Percentiles rank a stretch among this genome's conserved stretches.
Conservation (phyloP, 1,140 invertebrate species). For the Leptinotarsa defecta region DNA sequence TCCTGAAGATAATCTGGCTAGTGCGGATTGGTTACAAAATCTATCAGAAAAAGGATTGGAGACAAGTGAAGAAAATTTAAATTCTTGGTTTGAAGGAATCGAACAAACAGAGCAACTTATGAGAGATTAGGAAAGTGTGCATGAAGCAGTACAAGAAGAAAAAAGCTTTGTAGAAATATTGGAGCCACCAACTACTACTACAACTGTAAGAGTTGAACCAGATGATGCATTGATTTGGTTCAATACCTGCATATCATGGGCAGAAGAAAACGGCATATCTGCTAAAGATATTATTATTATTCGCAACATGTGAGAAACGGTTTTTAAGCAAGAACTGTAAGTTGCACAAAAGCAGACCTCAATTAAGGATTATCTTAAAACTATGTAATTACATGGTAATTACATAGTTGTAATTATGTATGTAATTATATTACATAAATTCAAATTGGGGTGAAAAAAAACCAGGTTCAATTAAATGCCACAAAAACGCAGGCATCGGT, state of each 20-base stretch:
- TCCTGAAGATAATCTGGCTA: too few species aligned
- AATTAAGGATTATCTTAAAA: not conserved
- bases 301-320: constrained; percentile 47
- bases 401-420: too few species aligned
- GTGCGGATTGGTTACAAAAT: too few species aligned
- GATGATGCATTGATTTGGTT: constrained; percentile 41
- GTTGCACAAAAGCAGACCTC: not conserved
- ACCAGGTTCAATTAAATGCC: too few species aligned
- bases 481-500: too few species aligned
- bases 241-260: constrained; percentile 49
- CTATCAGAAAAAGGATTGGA: constrained; percentile 5
- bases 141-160: constrained; percentile 22
- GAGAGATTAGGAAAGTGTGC: not conserved
- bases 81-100: constrained; percentile 41
- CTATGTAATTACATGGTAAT: not conserved
- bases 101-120: constrained; percentile 44
- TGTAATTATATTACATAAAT: too few species aligned
- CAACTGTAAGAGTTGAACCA: constrained; percentile 49
- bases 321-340: constrained; percentile 1
- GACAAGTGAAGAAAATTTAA: constrained; percentile 38
- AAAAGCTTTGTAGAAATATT: constrained; percentile 47
- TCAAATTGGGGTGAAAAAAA: too few species aligned
- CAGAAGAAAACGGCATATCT: constrained; percentile 51
- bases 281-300: constrained; percentile 49
- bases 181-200: constrained; percentile 39